phyloP scores from a whole-genome alignment of 2,113 vertebrate genomes.

The Pogona vitticeps region DNA sequence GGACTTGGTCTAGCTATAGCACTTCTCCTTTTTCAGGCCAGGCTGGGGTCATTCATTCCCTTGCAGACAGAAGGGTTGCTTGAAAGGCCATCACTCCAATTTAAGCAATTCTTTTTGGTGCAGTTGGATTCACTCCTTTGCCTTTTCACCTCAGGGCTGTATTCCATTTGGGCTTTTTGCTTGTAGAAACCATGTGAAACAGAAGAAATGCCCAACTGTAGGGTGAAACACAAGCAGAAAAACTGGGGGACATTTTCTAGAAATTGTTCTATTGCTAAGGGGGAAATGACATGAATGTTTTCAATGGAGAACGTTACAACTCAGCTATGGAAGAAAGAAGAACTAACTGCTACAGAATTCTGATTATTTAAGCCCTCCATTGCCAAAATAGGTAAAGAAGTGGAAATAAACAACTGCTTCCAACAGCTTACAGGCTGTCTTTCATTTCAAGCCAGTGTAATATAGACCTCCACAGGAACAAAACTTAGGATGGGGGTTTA shows the following conservation, averaged over 20 bases:
- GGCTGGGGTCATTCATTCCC: too few relatives aligned
- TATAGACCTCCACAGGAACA: background rate
- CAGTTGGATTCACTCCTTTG: too few relatives aligned
- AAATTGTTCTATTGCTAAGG: too few relatives aligned
- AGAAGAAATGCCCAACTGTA: background rate
- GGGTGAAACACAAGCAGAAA: background rate
- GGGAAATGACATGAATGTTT: background rate
- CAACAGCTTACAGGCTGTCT: background rate
- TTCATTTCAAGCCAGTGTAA: background rate
- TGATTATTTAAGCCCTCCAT: background rate
- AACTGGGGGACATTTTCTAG: background rate
- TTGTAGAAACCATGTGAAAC: too few relatives aligned
- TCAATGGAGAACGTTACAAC: too few relatives aligned
- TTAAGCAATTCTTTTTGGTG: too few relatives aligned
- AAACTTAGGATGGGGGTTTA: background rate
- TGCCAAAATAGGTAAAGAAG: background rate
- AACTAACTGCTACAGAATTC: background rate
- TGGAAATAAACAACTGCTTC: background rate
- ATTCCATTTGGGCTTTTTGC: too few relatives aligned
- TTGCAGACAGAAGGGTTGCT: too few relatives aligned
- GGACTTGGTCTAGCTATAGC: too few relatives aligned
- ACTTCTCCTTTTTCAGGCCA: too few relatives aligned
- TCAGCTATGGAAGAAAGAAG: background rate
- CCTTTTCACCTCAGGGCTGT: too few relatives aligned
- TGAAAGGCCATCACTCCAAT: too few relatives aligned